Evolutionary conservation across 2,888 invertebrate species (phyloP).

Genomic region (Thymelicus acteon): DNA sequence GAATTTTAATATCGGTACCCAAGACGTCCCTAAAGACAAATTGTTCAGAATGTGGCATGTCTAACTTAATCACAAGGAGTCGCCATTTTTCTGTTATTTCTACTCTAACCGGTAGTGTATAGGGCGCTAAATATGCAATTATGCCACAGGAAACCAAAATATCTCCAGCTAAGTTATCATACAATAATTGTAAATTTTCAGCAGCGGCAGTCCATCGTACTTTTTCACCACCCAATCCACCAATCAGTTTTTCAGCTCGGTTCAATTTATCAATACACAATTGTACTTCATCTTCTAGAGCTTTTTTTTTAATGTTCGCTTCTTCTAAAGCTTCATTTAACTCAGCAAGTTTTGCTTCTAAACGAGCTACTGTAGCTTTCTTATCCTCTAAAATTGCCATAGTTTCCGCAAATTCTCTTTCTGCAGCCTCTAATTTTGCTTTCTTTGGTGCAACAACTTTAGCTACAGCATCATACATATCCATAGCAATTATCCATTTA

Average conservation of each 20-base stretch:
- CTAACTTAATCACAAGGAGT: constrained; percentile 85
- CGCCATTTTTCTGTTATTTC: constrained; percentile 89
- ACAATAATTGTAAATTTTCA: constrained; percentile 88
- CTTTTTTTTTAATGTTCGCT: constrained; percentile 87
- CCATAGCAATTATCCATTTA: constrained; percentile 96
- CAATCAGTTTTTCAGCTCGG: constrained; percentile 94
- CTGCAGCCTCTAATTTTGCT: constrained; percentile 91
- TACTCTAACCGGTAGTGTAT: constrained; percentile 88
- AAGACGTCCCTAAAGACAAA: constrained; percentile 90
- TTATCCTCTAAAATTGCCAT: constrained; percentile 95
- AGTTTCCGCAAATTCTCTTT: constrained; percentile 91
- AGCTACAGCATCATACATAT: constrained; percentile 93
- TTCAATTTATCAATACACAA: constrained; percentile 93
- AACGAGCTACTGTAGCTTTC: constrained; percentile 89
- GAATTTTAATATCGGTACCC: constrained; percentile 94
- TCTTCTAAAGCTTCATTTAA: constrained; percentile 88
- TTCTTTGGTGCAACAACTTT: constrained; percentile 95
- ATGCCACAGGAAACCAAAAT: constrained; percentile 94
- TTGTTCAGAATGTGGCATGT: constrained; percentile 91
- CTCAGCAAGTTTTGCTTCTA: constrained; percentile 91
- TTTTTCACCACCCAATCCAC: constrained; percentile 95
- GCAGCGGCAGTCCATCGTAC: constrained; percentile 93
- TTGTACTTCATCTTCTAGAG: constrained; percentile 89
- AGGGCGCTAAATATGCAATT: constrained; percentile 95
- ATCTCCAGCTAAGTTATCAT: constrained; percentile 94